Percentiles rank a stretch among this genome's conserved stretches.
phyloP scores from a whole-genome alignment of 64 coral and sea anemone genomes.

The Stichodactyla helianthus region DNA sequence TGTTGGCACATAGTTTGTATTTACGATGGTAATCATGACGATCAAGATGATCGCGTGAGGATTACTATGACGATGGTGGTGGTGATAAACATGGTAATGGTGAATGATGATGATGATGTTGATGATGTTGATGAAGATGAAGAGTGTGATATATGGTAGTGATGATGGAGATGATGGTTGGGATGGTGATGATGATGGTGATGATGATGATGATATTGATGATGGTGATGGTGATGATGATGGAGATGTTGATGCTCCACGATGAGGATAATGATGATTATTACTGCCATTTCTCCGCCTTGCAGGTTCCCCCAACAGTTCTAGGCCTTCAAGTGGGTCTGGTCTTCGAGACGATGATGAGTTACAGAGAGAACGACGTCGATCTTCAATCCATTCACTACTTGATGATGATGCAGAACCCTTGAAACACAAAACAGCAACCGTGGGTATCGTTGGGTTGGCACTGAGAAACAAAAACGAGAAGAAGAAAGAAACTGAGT shows the following conservation, averaged over 20 bases:
- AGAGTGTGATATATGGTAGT: too few species aligned
- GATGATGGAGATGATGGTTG: neutral
- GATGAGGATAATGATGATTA: neutral
- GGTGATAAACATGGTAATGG: neutral
- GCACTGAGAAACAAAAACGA: conserved; percentile 88
- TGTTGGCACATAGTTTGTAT: neutral
- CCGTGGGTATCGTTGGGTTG: conserved; percentile 85
- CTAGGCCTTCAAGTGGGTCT: conserved; percentile 2
- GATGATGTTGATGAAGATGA: neutral
- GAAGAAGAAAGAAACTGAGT: conserved; percentile 86
- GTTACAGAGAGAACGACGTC: conserved; percentile 46
- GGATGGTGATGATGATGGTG: neutral
- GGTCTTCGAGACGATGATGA: conserved; percentile 41
- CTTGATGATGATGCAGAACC: conserved; percentile 66
- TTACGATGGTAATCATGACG: neutral
- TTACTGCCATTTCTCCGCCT: neutral
- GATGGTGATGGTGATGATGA: neutral
- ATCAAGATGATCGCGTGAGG: neutral
- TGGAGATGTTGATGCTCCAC: neutral
- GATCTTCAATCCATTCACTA: conserved; percentile 56
- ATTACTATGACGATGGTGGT: neutral
- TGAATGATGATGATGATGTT: neutral
- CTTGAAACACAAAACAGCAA: conserved; percentile 83
- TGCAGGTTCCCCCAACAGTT: neutral
- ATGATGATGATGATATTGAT: neutral